Evolutionary conservation across 1,140 invertebrate species (phyloP).

Genomic region (Drosophila micromelanica): DNA sequence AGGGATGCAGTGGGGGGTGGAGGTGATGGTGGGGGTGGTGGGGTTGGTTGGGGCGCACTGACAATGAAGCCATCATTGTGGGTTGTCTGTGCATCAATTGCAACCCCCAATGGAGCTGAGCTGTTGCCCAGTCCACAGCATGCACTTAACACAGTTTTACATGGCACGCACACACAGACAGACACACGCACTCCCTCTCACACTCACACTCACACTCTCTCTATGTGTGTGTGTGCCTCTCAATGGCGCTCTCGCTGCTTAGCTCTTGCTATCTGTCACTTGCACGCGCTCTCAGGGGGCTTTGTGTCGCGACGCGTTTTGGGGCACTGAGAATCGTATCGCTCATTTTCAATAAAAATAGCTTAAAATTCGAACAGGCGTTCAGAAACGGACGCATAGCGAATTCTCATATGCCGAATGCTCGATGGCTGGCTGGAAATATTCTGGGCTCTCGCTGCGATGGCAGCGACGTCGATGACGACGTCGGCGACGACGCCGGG

Average conservation of each 20-base stretch:
- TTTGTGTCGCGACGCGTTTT: slow-evolving; percentile 32
- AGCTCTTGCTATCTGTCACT: slow-evolving; percentile 13
- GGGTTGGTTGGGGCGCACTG: slow-evolving; percentile 24
- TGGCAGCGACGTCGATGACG: slow-evolving; percentile 6
- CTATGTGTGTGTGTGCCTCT: slow-evolving; percentile 13
- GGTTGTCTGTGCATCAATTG: slow-evolving; percentile 44
- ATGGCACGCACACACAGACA: slow-evolving; percentile 10
- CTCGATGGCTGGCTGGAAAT: slow-evolving; percentile 9
- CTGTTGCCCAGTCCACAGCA: slow-evolving; percentile 35
- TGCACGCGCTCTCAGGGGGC: slow-evolving; percentile 17
- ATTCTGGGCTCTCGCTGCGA: slow-evolving; percentile 13
- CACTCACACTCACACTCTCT: slow-evolving; percentile 9
- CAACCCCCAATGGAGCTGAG: slow-evolving; percentile 40
- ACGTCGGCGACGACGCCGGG: background rate
- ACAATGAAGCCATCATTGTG: slow-evolving; percentile 69
- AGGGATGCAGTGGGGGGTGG: slow-evolving; percentile 1
- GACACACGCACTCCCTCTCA: background rate
- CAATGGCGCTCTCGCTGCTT: slow-evolving; percentile 15
- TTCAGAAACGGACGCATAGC: slow-evolving; percentile 45
- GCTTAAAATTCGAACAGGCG: slow-evolving; percentile 79
- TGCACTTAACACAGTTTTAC: slow-evolving; percentile 75
- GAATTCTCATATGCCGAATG: slow-evolving; percentile 26
- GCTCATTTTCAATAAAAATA: slow-evolving; percentile 83
- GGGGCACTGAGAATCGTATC: slow-evolving; percentile 61
- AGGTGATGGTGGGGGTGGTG: too few species aligned